Conservation (phyloP, 2,113 vertebrate genomes). For the Dissostichus mawsoni region DNA sequence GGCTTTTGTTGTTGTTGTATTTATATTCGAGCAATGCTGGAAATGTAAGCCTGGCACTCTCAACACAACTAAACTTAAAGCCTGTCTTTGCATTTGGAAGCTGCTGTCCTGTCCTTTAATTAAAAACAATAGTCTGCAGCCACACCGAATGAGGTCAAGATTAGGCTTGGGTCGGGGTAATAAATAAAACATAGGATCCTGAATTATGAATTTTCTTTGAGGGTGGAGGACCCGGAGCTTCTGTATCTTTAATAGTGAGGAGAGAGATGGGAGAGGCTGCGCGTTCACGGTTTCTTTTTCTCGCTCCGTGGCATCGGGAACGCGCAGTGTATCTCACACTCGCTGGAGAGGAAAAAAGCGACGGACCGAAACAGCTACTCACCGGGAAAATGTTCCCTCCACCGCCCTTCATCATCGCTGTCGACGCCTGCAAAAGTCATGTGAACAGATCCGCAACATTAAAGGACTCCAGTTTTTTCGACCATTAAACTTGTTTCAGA, state of each 20-base stretch:
- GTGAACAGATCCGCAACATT: conserved; percentile 58
- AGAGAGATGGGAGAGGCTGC: conserved; percentile 85
- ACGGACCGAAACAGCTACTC: conserved; percentile 71
- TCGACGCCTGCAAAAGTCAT: conserved; percentile 52
- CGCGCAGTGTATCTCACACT: conserved; percentile 77
- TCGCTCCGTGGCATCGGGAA: conserved; percentile 71
- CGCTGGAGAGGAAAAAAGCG: conserved; percentile 68
- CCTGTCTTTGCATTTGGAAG: conserved; percentile 14
- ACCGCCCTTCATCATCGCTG: conserved; percentile 50
- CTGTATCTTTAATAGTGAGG: conserved; percentile 81
- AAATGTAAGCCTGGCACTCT: background rate
- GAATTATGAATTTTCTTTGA: conserved; percentile 78
- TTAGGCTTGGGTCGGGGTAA: conserved; percentile 39
- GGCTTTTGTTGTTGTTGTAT: background rate
- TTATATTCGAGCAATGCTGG: background rate
- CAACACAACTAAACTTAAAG: conserved; percentile 7
- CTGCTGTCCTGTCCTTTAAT: background rate
- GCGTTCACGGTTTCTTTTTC: conserved; percentile 76
- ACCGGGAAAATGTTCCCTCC: conserved; percentile 80
- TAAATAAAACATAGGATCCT: conserved; percentile 76
- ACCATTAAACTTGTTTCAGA: conserved; percentile 68
- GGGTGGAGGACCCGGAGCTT: conserved; percentile 60
- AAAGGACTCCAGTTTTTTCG: conserved; percentile 60
- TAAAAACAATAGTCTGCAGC: conserved; percentile 36
- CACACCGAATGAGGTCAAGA: conserved; percentile 72